These are phyloP conservation scores for Daphoenositta chrysoptera DNA, from an alignment of 2,113 vertebrate species.

Conservation along the genomic window DNA sequence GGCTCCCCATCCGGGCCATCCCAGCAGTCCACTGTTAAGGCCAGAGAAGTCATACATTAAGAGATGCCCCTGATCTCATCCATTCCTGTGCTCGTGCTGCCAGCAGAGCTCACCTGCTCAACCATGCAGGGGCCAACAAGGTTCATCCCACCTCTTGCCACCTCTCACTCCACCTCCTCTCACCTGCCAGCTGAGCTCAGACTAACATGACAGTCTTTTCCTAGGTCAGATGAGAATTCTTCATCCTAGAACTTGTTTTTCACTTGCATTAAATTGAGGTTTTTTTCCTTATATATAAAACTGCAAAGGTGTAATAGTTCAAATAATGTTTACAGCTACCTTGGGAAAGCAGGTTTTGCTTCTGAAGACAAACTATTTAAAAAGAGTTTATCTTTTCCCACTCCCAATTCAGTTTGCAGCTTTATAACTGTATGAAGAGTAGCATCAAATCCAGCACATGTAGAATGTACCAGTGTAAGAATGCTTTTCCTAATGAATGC, in stretches of 20 bases:
- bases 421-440: background rate
- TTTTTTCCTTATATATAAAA: background rate
- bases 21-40: constrained; percentile 92
- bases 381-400: background rate
- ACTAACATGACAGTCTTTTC: background rate
- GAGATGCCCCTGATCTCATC: accelerated
- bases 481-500: background rate
- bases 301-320: background rate
- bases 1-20: constrained; percentile 95
- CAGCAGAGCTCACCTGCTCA: background rate
- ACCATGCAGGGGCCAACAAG: background rate
- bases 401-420: background rate
- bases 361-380: background rate
- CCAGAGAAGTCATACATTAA: background rate
- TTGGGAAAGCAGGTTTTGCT: background rate
- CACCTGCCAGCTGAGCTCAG: background rate
- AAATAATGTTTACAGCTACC: background rate
- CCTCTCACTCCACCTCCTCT: background rate
- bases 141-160: background rate
- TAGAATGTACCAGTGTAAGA: background rate
- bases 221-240: background rate
- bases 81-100: background rate
- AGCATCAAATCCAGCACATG: background rate
- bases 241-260: background rate
- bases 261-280: background rate